Base-by-base conservation (phyloP, 2,113 vertebrate genomes). In the Leptobrachium ailaonicum region DNA sequence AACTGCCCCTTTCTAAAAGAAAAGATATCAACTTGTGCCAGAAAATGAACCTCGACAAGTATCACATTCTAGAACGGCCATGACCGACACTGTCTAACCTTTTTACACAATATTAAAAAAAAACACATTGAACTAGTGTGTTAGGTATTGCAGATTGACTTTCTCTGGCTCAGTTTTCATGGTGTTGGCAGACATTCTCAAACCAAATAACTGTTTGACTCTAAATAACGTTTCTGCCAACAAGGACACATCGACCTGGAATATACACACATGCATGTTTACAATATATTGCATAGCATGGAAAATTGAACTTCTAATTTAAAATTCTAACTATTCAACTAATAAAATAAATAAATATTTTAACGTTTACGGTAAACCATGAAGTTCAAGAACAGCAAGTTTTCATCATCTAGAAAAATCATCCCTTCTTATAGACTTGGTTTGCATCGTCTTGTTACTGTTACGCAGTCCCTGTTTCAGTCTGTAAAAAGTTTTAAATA, bases 251-350 rank as follows among this genome's bases (percentile, higher is more conserved):
- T 60, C 11, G 3, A 13, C 11, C 13, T 60, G 13, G 56, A 2
- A 10, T 12, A 14, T 60, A 60, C 56, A 60, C 14, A 64, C 62
- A 32, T 64, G 62, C 62, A 3, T 64, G 4, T 64, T 64, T 40
- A 64, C 20, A 20, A 4, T 60, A 69, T 60, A 54, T 71, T 78
- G 76, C 76, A 78, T 71, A 78, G 76, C 67, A 50, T 78, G 68
- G 32, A 41, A 47, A 78, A 54, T 60, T 2, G 12, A 54, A 60
- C 53, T 60, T 69, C 64, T 69, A 71, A 70, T 9, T 58, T 32
- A 77, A 44, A 68, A 41, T 69, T 71, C 53, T 60, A 2, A 60
- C 9, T 60, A 60, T 11, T 60, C 56, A 4, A 60, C 10, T 12
- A 60, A 12, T 60, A 60, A 14, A 60, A 60, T 4, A 60, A 60